phyloP scores from a whole-genome alignment of 2,113 vertebrate genomes.

The Archocentrus centrarchus region DNA sequence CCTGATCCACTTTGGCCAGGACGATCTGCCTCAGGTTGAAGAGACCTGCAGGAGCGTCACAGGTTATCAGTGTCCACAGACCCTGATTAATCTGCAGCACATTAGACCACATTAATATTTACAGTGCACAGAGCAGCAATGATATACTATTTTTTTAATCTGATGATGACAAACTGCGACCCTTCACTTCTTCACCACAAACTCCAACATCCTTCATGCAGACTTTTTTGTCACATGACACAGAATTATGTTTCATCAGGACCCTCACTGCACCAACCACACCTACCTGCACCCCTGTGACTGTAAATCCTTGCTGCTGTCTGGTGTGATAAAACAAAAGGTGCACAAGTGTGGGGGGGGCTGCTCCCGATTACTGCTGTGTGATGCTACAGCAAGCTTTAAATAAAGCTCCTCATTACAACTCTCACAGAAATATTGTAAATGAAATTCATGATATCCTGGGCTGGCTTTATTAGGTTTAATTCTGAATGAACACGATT shows the following conservation, averaged over 20 bases:
- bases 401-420: background rate
- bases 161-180: background rate
- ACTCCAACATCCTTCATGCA: background rate
- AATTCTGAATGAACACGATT: background rate
- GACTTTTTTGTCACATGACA: background rate
- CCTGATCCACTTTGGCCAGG: slow-evolving; percentile 95
- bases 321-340: background rate
- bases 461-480: background rate
- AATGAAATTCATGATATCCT: too few relatives aligned
- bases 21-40: slow-evolving; percentile 97
- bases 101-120: background rate
- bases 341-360: too few relatives aligned
- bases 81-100: background rate
- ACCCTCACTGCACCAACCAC: background rate
- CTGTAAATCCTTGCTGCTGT: background rate
- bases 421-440: background rate
- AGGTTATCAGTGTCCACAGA: background rate
- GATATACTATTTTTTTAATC: background rate
- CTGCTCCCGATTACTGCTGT: too few relatives aligned
- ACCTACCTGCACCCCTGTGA: background rate
- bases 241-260: background rate
- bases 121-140: background rate
- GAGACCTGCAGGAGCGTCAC: slow-evolving; percentile 81
- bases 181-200: too few relatives aligned
- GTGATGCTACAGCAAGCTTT: too few relatives aligned